Percentiles rank a stretch among this genome's conserved stretches.
Evolutionary conservation across 1,140 invertebrate species (phyloP).

Genomic region (Atta colombica): DNA sequence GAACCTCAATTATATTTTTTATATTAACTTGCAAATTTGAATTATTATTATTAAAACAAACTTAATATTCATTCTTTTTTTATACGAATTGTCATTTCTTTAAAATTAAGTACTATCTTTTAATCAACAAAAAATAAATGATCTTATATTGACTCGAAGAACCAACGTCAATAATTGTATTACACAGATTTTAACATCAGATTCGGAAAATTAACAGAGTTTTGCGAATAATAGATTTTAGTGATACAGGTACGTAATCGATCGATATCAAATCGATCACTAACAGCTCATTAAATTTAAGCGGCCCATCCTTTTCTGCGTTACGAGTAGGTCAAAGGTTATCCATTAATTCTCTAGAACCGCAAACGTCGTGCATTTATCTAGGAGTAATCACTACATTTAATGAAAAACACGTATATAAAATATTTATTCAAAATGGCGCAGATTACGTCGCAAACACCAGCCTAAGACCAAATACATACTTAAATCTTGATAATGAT

Average conservation of each 20-base stretch:
- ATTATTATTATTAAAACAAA: no score
- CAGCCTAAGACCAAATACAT: background rate
- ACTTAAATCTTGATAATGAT: background rate
- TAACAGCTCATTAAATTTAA: background rate
- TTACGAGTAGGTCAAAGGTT: conserved; percentile 12
- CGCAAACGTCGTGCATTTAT: conserved; percentile 21
- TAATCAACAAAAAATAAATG: no score
- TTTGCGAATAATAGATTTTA: background rate
- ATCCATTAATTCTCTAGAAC: conserved; percentile 8
- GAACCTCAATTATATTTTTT: no score
- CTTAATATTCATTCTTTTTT: no score
- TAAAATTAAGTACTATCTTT: no score
- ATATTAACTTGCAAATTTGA: no score
- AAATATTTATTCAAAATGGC: conserved; percentile 34
- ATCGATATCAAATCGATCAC: background rate
- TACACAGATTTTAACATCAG: no score
- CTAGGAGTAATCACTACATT: conserved; percentile 4
- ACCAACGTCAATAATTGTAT: no score
- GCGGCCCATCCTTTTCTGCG: background rate
- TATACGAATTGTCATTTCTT: no score
- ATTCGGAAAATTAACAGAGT: no score
- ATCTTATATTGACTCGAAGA: no score
- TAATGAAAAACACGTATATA: conserved; percentile 19
- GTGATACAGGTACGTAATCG: background rate
- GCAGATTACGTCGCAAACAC: background rate